These are phyloP conservation scores for Molanna angustata DNA, from an alignment of 2,888 invertebrate species.

Conservation along the genomic window DNA sequence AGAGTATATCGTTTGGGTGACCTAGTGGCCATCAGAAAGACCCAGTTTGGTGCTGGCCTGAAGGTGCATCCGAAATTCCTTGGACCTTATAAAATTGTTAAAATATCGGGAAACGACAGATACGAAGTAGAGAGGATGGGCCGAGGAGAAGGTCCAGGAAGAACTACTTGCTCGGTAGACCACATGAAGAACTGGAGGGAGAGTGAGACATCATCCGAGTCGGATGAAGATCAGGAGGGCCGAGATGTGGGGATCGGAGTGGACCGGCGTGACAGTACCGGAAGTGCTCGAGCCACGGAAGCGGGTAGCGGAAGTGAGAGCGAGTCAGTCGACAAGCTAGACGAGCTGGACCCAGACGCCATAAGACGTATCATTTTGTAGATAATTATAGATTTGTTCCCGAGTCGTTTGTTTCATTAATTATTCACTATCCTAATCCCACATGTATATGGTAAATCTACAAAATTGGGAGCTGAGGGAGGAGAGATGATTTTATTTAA, in stretches of 20 bases:
- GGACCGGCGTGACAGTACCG: too few species aligned
- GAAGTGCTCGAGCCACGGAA: too few species aligned
- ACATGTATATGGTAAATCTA: too few species aligned
- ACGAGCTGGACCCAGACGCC: too few species aligned
- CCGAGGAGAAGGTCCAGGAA: constrained; percentile 35
- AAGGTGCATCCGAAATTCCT: constrained; percentile 39
- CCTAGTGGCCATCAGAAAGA: constrained; percentile 38
- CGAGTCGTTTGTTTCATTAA: too few species aligned
- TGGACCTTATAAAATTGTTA: constrained; percentile 38
- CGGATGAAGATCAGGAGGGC: constrained; percentile 3
- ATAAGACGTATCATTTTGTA: too few species aligned
- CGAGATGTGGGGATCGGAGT: constrained; percentile 7
- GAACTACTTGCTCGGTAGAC: constrained; percentile 36
- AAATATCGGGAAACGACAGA: constrained; percentile 36
- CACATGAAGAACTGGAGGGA: constrained; percentile 34
- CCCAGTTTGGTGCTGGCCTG: constrained; percentile 38
- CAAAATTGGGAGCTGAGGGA: too few species aligned
- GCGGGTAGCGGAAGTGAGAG: too few species aligned
- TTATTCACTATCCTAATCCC: too few species aligned
- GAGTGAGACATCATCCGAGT: background rate
- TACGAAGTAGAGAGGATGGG: constrained; percentile 37
- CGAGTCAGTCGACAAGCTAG: too few species aligned
- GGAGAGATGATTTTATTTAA: too few species aligned
- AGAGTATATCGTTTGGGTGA: constrained; percentile 26
- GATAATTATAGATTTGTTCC: too few species aligned